phyloP scores from a whole-genome alignment of 2,888 invertebrate species.

The Pammene fasciana region DNA sequence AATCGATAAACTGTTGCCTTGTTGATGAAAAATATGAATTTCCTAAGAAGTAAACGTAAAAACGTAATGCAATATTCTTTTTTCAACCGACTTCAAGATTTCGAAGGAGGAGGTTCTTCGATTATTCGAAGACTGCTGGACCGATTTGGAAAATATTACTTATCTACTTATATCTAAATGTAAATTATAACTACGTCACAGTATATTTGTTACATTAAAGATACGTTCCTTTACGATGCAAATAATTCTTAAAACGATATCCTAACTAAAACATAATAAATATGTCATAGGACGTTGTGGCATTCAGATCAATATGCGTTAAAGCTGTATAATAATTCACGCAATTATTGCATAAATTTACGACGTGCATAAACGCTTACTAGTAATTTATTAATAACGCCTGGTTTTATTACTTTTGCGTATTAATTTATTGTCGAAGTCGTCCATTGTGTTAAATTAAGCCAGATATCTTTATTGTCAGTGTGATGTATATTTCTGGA shows the following conservation, averaged over 20 bases:
- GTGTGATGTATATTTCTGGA: slow-evolving; percentile 1
- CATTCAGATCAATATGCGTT: neutral
- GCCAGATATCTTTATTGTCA: slow-evolving; percentile 20
- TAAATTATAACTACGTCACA: no score
- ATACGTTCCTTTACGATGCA: neutral
- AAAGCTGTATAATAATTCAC: slow-evolving; percentile 33
- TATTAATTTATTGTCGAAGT: slow-evolving; percentile 23
- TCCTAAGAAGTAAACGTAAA: no score
- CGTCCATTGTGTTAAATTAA: slow-evolving; percentile 22
- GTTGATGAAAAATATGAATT: no score
- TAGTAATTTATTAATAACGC: slow-evolving; percentile 29
- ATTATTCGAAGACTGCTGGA: no score
- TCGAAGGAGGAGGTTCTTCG: no score
- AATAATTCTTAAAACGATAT: slow-evolving; percentile 1
- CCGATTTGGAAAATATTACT: no score
- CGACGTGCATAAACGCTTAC: slow-evolving; percentile 23
- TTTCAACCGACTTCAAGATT: no score
- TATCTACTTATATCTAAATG: no score
- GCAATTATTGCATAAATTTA: slow-evolving; percentile 35
- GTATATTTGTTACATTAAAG: slow-evolving; percentile 17
- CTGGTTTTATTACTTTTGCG: slow-evolving; percentile 33
- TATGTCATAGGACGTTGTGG: neutral
- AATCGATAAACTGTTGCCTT: no score
- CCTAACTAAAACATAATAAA: neutral
- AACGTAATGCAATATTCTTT: no score